A percentile compares a stretch with the other conserved stretches of the same genome.
phyloP scores from a whole-genome alignment of 2,797 vertebrate species.

The Lepus townsendii region DNA sequence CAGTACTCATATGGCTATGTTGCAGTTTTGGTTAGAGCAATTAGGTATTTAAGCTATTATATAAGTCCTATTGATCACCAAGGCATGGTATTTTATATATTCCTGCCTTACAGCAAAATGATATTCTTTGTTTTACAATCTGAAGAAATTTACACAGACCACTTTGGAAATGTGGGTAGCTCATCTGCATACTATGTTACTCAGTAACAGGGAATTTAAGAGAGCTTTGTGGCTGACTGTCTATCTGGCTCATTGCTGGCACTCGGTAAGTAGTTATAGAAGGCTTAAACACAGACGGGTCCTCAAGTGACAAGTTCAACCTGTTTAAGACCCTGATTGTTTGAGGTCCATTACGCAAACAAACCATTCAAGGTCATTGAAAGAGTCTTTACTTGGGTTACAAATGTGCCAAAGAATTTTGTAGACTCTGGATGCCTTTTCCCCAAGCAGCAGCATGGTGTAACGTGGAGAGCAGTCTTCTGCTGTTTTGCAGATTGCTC shows the following conservation, averaged over 20 bases:
- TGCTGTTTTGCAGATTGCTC: conserved; percentile 28
- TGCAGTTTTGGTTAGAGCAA: background rate
- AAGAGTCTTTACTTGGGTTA: background rate
- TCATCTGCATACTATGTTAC: background rate
- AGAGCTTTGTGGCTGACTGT: conserved; percentile 1
- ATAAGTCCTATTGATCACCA: background rate
- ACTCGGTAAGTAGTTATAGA: background rate
- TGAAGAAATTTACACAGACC: background rate
- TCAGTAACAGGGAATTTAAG: conserved; percentile 1
- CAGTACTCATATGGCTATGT: background rate
- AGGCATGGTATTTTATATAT: background rate
- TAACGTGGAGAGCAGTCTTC: conserved; percentile 20
- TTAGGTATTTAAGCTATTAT: background rate
- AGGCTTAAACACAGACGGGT: conserved; percentile 21
- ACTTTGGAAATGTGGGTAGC: background rate
- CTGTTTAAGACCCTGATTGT: conserved; percentile 27
- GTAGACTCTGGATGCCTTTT: conserved; percentile 19
- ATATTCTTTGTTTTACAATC: conserved; percentile 19
- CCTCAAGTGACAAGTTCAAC: background rate
- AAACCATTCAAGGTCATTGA: conserved; percentile 40
- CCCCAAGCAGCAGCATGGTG: background rate
- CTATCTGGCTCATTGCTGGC: background rate
- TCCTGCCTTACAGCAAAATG: conserved; percentile 19
- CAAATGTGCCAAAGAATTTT: background rate
- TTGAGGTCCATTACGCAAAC: conserved; percentile 24